phyloP scores from a whole-genome alignment of 2,797 vertebrate genomes.

The Limnodromus scolopaceus region DNA sequence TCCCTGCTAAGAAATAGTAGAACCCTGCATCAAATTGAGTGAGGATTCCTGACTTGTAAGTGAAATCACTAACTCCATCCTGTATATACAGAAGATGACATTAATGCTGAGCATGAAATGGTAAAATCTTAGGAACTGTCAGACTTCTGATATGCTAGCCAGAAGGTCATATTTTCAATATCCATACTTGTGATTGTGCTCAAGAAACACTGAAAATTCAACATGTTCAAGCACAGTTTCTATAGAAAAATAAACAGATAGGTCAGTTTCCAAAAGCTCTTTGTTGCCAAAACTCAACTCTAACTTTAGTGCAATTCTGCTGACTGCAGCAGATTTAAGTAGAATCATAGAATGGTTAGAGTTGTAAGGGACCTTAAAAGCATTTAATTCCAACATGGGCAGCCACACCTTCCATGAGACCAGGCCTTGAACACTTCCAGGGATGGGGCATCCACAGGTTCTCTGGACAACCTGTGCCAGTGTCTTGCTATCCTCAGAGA shows the following conservation, averaged over 20 bases:
- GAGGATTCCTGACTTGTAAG: not conserved
- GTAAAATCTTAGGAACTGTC: not conserved
- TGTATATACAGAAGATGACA: not conserved
- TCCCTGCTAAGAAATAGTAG: not conserved
- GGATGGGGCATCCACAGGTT: not conserved
- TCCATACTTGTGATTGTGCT: not conserved
- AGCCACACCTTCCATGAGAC: not conserved
- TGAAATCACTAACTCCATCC: not conserved
- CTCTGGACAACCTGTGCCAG: not conserved
- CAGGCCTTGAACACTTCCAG: not conserved
- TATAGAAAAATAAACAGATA: not conserved
- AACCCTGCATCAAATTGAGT: not conserved
- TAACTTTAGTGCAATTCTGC: not conserved
- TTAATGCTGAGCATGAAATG: not conserved
- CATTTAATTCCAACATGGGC: not conserved
- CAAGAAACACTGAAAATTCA: not conserved
- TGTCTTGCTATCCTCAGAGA: not conserved
- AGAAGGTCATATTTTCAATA: not conserved
- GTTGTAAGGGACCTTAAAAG: not conserved
- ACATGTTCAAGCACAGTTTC: not conserved
- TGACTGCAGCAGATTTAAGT: not conserved
- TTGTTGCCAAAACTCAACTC: not conserved
- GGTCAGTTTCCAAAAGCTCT: not conserved
- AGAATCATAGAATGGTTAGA: not conserved
- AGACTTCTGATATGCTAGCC: not conserved